Percentiles rank a stretch among this genome's conserved stretches.
These are phyloP conservation scores for Lasioglossum vierecki DNA, from an alignment of 2,888 invertebrate genomes.

Conservation along the genomic window DNA sequence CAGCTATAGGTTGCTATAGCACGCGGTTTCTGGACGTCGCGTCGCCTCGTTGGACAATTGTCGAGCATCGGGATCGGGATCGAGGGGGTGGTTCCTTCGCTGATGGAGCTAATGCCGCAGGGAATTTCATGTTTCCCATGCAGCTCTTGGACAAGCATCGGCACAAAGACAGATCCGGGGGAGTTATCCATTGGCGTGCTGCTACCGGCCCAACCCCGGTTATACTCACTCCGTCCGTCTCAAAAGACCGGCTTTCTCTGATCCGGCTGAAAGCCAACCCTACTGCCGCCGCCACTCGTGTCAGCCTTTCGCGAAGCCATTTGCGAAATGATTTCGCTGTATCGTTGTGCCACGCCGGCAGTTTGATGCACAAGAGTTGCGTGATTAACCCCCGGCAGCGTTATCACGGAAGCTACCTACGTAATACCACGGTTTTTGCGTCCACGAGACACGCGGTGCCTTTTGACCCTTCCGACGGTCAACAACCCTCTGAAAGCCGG, in stretches of 20 bases:
- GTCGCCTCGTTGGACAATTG: constrained; percentile 19
- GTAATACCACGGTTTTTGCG: constrained; percentile 34
- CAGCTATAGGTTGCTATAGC: neutral
- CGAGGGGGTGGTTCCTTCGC: neutral
- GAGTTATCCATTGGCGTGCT: constrained; percentile 54
- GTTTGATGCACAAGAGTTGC: constrained; percentile 44
- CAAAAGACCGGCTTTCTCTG: constrained; percentile 63
- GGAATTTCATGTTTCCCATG: constrained; percentile 49
- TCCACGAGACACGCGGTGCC: neutral
- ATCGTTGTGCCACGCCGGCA: constrained; percentile 13
- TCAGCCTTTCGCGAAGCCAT: constrained; percentile 63
- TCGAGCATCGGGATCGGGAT: neutral
- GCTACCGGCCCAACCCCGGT: constrained; percentile 11
- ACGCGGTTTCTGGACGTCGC: neutral
- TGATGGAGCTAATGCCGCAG: constrained; percentile 31
- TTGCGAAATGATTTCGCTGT: constrained; percentile 74
- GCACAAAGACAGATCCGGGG: constrained; percentile 55
- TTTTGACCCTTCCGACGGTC: neutral
- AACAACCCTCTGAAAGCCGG: neutral
- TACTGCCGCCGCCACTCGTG: neutral
- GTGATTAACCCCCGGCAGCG: constrained; percentile 43
- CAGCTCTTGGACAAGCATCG: constrained; percentile 19
- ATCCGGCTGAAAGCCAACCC: constrained; percentile 65
- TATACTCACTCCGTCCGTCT: constrained; percentile 37
- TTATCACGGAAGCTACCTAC: constrained; percentile 27